A percentile compares a stretch with the other conserved stretches of the same genome.
Evolutionary conservation across 2,888 invertebrate species (phyloP).

Genomic region (Baronia brevicornis): DNA sequence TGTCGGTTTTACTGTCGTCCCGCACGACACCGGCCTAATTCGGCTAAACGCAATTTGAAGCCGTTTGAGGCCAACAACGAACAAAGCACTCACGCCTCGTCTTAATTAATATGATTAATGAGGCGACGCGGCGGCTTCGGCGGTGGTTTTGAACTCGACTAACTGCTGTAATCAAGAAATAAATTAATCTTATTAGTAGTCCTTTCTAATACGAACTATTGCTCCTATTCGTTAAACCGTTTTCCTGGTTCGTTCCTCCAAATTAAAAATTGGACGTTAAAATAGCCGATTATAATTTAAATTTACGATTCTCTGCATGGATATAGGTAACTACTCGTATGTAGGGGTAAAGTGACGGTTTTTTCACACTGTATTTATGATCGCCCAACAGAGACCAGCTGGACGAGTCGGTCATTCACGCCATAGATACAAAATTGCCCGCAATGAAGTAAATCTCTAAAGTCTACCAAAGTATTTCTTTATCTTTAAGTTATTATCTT

Average conservation of each 20-base stretch:
- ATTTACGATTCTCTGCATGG: conserved; percentile 62
- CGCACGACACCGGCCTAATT: conserved; percentile 40
- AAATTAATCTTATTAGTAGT: conserved; percentile 73
- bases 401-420: too few relatives aligned
- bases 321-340: conserved; percentile 45
- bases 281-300: conserved; percentile 66
- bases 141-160: conserved; percentile 64
- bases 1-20: conserved; percentile 30
- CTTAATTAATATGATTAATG: conserved; percentile 75
- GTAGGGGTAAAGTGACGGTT: conserved; percentile 49
- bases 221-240: conserved; percentile 38
- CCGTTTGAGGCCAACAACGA: conserved; percentile 53
- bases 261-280: conserved; percentile 68
- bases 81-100: conserved; percentile 67
- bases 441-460: too few relatives aligned
- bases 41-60: conserved; percentile 34
- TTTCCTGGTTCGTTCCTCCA: conserved; percentile 55
- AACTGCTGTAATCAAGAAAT: conserved; percentile 71
- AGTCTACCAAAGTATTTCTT: too few relatives aligned
- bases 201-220: conserved; percentile 58
- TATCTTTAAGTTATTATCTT: too few relatives aligned
- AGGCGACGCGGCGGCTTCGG: conserved; percentile 53
- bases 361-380: too few relatives aligned
- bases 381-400: too few relatives aligned
- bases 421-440: too few relatives aligned